Percentiles rank a stretch among this genome's conserved stretches.
Evolutionary conservation across 2,888 invertebrate genomes (phyloP).

Genomic region (Rapana venosa): DNA sequence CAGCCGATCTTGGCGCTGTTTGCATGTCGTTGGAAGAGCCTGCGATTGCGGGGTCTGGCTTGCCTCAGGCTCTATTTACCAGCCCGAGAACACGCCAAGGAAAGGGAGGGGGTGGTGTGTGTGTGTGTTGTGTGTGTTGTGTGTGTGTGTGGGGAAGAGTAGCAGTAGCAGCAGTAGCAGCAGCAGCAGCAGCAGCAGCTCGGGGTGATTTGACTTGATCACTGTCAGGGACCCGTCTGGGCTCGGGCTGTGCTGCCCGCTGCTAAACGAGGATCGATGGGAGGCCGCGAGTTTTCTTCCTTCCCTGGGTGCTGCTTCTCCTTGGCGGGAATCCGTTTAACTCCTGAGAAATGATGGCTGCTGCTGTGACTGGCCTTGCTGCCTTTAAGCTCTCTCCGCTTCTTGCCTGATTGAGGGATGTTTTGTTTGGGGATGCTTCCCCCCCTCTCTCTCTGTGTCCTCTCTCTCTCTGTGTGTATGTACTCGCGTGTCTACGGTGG

Average conservation of each 20-base stretch:
- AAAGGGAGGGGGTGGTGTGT: neutral
- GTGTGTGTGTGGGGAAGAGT: neutral
- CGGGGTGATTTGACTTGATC: constrained; percentile 41
- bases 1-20: constrained; percentile 37
- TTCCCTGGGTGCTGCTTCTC: neutral
- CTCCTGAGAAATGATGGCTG: constrained; percentile 34
- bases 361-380: neutral
- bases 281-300: neutral
- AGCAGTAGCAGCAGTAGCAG: neutral
- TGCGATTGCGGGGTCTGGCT: constrained; percentile 42
- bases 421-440: neutral
- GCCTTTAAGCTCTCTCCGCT: neutral
- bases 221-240: constrained; percentile 39
- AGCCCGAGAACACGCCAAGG: constrained; percentile 37
- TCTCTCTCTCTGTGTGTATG: neutral
- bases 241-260: neutral
- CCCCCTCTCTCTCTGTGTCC: neutral
- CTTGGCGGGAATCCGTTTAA: constrained; percentile 29
- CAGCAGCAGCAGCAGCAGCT: constrained; percentile 17
- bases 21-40: constrained; percentile 39
- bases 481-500: no score
- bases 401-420: constrained; percentile 27
- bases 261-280: constrained; percentile 41
- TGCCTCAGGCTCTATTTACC: constrained; percentile 41
- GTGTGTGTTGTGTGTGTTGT: no score